phyloP scores from a whole-genome alignment of 2,113 vertebrate species.

The Tupaia chinensis region DNA sequence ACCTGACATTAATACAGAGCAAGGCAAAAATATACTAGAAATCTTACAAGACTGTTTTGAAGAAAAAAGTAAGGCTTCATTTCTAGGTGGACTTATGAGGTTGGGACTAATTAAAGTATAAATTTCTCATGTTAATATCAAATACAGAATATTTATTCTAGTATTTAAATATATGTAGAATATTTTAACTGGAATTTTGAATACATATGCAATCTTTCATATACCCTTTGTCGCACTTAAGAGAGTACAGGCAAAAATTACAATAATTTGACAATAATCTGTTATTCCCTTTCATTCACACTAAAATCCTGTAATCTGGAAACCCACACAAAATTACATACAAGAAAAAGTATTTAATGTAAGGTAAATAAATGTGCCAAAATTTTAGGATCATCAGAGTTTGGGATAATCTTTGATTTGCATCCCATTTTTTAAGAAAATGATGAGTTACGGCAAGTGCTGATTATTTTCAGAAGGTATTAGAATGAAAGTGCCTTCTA shows the following conservation, averaged over 20 bases:
- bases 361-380: conserved; percentile 23
- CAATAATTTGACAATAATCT: conserved; percentile 30
- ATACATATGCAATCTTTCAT: not conserved
- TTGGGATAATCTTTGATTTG: conserved; percentile 39
- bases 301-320: not conserved
- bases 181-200: conserved; percentile 35
- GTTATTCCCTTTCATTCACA: not conserved
- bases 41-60: conserved; percentile 85
- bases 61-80: conserved; percentile 85
- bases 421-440: not conserved
- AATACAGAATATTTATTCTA: conserved; percentile 50
- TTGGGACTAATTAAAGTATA: conserved; percentile 60
- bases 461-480: not conserved
- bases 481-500: not conserved
- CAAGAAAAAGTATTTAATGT: conserved; percentile 11
- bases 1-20: conserved; percentile 71
- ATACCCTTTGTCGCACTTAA: not conserved
- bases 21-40: conserved; percentile 80
- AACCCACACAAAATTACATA: conserved; percentile 5
- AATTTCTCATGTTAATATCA: conserved; percentile 33
- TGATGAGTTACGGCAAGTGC: not conserved
- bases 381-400: conserved; percentile 19
- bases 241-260: not conserved
- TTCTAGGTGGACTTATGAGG: conserved; percentile 10
- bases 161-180: conserved; percentile 27